phyloP scores from a whole-genome alignment of 2,113 vertebrate species.

The Tragelaphus strepsiceros region DNA sequence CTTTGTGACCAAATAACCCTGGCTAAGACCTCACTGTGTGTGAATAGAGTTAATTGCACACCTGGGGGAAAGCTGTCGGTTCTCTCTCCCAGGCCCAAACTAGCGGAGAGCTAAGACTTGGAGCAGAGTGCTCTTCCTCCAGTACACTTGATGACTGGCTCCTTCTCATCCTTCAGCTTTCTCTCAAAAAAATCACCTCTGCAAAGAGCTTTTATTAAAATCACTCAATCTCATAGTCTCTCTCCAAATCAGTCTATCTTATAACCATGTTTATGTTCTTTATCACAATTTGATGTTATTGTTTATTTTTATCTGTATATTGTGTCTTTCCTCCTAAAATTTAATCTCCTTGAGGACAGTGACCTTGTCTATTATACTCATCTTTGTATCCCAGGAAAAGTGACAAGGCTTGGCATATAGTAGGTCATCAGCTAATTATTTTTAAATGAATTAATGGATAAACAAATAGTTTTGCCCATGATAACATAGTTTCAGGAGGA shows the following conservation, averaged over 20 bases:
- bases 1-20: not conserved
- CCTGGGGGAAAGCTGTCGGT: not conserved
- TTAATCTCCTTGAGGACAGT: not conserved
- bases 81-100: not conserved
- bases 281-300: not conserved
- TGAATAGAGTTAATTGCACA: not conserved
- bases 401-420: not conserved
- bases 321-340: not conserved
- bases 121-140: not conserved
- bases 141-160: not conserved
- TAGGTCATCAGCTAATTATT: not conserved
- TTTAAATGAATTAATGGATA: not conserved
- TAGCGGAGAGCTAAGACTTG: not conserved
- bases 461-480: not conserved
- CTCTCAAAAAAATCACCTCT: not conserved
- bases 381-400: not conserved
- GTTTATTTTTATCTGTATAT: not conserved
- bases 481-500: not conserved
- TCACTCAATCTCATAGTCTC: not conserved
- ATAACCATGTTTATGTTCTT: not conserved
- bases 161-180: not conserved
- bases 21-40: not conserved
- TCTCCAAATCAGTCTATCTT: not conserved
- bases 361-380: not conserved
- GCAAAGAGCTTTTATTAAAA: not conserved